Evolutionary conservation across 2,888 invertebrate species (phyloP), one percentile per base, ranked within the genome.

Genomic region (Kryphioiulus occultus): DNA sequence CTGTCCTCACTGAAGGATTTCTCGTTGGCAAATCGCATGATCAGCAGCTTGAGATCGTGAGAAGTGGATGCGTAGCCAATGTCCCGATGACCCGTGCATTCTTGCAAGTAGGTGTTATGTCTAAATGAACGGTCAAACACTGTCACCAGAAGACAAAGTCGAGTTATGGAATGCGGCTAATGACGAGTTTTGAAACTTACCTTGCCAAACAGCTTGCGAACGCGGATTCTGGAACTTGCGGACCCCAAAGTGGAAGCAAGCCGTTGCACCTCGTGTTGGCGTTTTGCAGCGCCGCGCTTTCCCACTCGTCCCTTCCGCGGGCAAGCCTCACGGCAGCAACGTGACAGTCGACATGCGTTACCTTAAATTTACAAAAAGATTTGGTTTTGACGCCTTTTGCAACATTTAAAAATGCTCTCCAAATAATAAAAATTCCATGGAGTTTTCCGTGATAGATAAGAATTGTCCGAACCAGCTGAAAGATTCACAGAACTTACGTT

Each of bases 231-330:
- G 97, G 95, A 9, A 98, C 97, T 91, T 96, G 96, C 9, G 98
- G 98, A 0, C 99, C 99, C 98, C 99, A 99, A 85, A 99, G 93
- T 0, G 99, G 99, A 90, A 99, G 93, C 89, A 99, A 93, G 0
- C 99, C 99, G 92, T 99, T 99, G 92, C 99, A 99, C 90, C 96
- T 96, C 0, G 99, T 99, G 91, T 99, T 99, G 0, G 98, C 98
- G 92, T 99, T 99, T 92, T 99, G 99, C 82, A 99, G 93, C 7
- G 98, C 97, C 0, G 99, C 99, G 89, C 98, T 97, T 92, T 99
- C 99, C 99, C 99, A 99, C 92, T 99, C 99, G 91, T 99, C 98
- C 88, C 99, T 94, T 30, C 93, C 94, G 30, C 95, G 92, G 0
- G 95, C 94, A 90, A 94, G 92, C 92, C 97, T 94, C 86, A 99